Evolutionary conservation across 23 tunicate genomes (phyloP), one percentile per base, ranked within the genome.

Genomic region (Corella eumyota): DNA sequence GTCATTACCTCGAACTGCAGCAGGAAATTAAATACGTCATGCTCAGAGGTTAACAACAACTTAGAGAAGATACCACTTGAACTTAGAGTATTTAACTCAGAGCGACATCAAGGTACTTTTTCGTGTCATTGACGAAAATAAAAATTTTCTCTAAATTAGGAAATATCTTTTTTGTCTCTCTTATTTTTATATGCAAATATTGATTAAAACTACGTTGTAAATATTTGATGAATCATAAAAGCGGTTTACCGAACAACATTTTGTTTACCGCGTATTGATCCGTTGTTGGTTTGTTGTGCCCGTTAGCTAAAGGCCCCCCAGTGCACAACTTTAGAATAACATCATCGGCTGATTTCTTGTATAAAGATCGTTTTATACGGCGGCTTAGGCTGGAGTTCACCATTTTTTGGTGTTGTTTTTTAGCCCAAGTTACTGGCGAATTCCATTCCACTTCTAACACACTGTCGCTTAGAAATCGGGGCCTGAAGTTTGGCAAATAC

Each of bases 241-340:
- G n/a, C n/a, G n/a, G n/a, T n/a, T n/a, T n/a, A n/a, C n/a, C n/a
- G n/a, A n/a, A n/a, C n/a, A n/a, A n/a, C n/a, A n/a, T n/a, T n/a
- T n/a, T n/a, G n/a, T n/a, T n/a, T n/a, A n/a, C n/a, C n/a, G n/a
- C n/a, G n/a, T n/a, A n/a, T n/a, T n/a, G n/a, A n/a, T n/a, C n/a
- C n/a, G n/a, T 3, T 4, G 26, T 56, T 27, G 65, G 34, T 33
- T 33, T 34, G n/a, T 60, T 13, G 9, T 60, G 17, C 19, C 23
- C 2, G 34, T 60, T 5, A 19, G 13, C 65, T 21, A 50, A 30
- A 4, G 71, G 71, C 5, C 71, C 71, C 20, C 71, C 71, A 50
- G 60, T 49, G 32, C 71, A 66, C n/a, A 66, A 22, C 17, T 29
- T 26, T 2, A 28, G 19, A 13, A 66, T 26, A 27, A 49, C 71